Base-by-base conservation (phyloP, 2,888 invertebrate genomes). In the Tromatobia lineatoria region DNA sequence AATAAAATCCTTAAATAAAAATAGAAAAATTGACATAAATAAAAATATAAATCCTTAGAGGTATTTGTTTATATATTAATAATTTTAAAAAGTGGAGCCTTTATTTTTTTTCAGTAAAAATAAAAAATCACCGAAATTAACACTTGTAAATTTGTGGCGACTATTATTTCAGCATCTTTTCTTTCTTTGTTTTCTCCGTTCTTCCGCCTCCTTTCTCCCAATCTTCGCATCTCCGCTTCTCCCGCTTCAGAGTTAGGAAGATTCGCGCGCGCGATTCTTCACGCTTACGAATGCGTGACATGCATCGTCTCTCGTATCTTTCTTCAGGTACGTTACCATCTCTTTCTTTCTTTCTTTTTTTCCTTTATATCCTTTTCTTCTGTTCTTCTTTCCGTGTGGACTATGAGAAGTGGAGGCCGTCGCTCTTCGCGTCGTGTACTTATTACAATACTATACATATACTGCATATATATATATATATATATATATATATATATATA, bases 321-420 rank as follows among this genome's bases (percentile, higher is more conserved):
- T 50, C 61, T 45, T n/a, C 69, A 34, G 15, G 64, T 64, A 18
- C 25, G 18, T 67, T 20, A 57, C 76, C 54, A 29, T 67, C 76
- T 57, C 29, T 29, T 29, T 29, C 29, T 29, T 29, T 4, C 4
- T 4, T 29, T n/a, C 18, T 38, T 64, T 23, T 64, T 20, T 42
- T 61, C 52, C 75, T 75, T 61, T 64, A 38, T 67, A n/a, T 45
- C 45, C 34, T 76, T 57, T 57, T 34, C 11, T 80, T 34, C 20
- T 15, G 34, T 73, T 34, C 54, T 69, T 74, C 13, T 47, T 57
- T 38, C 64, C 76, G 52, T 64, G 29, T 67, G 59, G 77, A 73
- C 83, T 81, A 81, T 80, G 80, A 84, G 84, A 83, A 83, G 83
- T 59, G 13, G 76, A 80, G 80, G 80, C 80, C 83, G 77, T 83